Conservation (phyloP, 2,888 invertebrate genomes). For the Calameuta pallipes region DNA sequence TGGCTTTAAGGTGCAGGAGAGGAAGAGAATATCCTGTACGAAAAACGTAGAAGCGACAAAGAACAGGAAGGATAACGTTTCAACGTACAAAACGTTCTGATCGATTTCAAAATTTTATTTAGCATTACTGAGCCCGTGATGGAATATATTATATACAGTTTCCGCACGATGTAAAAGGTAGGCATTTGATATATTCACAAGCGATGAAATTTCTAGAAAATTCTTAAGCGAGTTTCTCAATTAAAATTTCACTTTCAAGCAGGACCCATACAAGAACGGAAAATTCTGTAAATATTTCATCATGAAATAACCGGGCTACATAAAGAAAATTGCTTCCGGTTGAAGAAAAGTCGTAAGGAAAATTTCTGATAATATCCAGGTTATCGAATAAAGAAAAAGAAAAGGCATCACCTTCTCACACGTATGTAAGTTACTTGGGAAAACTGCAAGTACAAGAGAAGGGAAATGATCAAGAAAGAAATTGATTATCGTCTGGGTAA, state of each 20-base stretch:
- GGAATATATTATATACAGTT: not conserved
- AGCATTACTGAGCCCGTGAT: not conserved
- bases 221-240: not conserved
- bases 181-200: not conserved
- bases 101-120: not conserved
- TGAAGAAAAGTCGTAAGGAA: not conserved
- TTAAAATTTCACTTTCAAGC: not conserved
- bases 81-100: not conserved
- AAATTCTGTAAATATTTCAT: not conserved
- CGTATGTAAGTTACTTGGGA: not conserved
- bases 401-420: not conserved
- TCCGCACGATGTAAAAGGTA: not conserved
- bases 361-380: not conserved
- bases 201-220: not conserved
- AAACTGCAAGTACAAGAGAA: not conserved
- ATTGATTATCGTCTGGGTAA: not conserved
- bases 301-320: not conserved
- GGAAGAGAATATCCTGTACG: not conserved
- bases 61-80: not conserved
- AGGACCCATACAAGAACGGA: not conserved
- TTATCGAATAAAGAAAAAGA: not conserved
- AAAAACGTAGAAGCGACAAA: not conserved
- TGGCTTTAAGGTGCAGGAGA: not conserved
- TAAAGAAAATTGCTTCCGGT: not conserved
- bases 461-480: not conserved